Conservation (phyloP, 2,113 vertebrate species). For the Bolborhynchus lineola region DNA sequence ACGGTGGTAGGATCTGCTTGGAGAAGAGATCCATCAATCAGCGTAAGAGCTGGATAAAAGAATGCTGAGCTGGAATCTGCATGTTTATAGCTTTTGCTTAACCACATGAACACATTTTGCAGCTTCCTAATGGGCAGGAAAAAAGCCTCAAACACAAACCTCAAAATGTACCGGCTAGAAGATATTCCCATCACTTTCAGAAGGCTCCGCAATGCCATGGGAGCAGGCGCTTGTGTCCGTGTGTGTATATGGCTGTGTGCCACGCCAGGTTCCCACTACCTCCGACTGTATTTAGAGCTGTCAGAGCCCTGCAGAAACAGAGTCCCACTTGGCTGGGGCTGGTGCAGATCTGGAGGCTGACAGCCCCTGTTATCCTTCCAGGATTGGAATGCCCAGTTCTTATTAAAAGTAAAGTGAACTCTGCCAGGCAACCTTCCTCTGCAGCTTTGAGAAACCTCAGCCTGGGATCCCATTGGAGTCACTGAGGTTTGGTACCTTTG, state of each 20-base stretch:
- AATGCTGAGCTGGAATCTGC: neutral
- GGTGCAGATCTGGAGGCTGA: neutral
- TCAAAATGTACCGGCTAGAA: neutral
- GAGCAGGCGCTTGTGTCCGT: rapidly evolving
- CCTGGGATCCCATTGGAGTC: neutral
- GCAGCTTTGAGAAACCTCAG: neutral
- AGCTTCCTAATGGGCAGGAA: neutral
- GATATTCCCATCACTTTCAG: neutral
- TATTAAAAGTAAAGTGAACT: neutral
- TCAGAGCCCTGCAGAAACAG: neutral
- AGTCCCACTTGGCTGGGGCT: neutral
- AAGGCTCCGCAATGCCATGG: neutral
- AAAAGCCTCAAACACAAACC: neutral
- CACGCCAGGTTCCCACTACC: neutral
- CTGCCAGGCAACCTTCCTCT: neutral
- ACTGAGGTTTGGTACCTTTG: neutral
- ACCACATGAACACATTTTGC: neutral
- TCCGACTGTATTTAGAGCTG: neutral
- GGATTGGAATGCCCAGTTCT: neutral
- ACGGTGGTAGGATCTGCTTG: neutral
- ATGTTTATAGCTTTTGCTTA: neutral
- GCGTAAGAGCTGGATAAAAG: neutral
- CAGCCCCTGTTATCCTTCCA: neutral
- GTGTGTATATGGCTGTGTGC: neutral
- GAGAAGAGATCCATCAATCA: neutral